Evolutionary conservation across 2,113 vertebrate genomes (phyloP), one percentile per base, ranked within the genome.

Genomic region (Barnardius zonarius): DNA sequence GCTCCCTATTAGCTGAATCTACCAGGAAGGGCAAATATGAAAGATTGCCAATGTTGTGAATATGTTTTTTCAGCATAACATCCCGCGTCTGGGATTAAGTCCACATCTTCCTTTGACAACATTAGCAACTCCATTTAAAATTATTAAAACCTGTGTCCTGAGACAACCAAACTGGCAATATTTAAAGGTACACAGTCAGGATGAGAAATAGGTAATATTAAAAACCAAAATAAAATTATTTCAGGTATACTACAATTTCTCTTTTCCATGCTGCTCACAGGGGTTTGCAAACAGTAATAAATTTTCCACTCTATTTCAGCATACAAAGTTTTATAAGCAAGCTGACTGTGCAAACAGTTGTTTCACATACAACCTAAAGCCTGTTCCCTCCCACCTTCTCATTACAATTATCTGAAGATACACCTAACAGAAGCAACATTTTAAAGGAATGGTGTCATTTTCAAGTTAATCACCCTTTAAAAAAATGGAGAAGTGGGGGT

Each of bases 361-460:
- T 78, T 88, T 41, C 64, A 75, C 17, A 24, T 16, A 41, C 17
- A 81, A 82, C 28, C 72, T 48, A 84, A 90, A 83, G 33, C 7
- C 35, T 59, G 5, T 31, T 88, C 28, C 46, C 61, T 92, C 51
- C 61, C 48, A 95, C 92, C 61, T 62, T 79, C 44, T 43, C 73
- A 51, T 84, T 81, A 62, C 35, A 82, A 78, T 73, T 92, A 92
- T n/a, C 48, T 86, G 76, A 90, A 83, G 48, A 82, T 24, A 94
- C 8, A 82, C 15, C 8, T 16, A 73, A 86, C 11, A 90, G 68
- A 83, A 94, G 78, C 7, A 83, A 77, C 46, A 88, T 86, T 93
- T 92, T 59, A 86, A 88, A 80, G 25, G 80, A 96, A 92, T 24
- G 6, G 41, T 84, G 61, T 76, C 7, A 89, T 92, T 92, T 91